Evolutionary conservation across 2,888 invertebrate genomes (phyloP).

Genomic region (Tryphoninae sp.): DNA sequence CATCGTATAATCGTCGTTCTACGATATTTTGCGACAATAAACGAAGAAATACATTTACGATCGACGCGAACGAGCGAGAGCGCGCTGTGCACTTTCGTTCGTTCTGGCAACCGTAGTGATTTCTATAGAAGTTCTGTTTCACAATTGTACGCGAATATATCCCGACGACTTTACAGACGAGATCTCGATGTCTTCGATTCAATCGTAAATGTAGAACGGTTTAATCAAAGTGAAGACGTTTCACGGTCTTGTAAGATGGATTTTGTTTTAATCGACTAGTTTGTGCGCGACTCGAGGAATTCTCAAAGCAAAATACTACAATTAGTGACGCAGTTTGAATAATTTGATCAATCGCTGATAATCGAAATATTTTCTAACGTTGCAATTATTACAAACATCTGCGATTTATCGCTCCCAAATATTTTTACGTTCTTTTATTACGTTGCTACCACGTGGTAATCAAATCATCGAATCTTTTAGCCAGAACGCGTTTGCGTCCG

Average conservation of each 20-base stretch:
- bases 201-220: not conserved
- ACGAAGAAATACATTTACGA: constrained; percentile 31
- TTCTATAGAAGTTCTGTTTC: constrained; percentile 32
- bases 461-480: no score
- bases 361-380: no score
- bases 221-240: constrained; percentile 3
- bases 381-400: no score
- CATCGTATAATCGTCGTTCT: not conserved
- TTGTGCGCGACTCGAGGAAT: no score
- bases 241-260: not conserved
- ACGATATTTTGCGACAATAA: constrained; percentile 1
- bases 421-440: no score
- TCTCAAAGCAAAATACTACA: no score
- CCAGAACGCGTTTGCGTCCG: not conserved
- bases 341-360: no score
- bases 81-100: constrained; percentile 14
- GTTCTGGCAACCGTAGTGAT: constrained; percentile 42
- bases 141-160: constrained; percentile 35
- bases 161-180: not conserved
- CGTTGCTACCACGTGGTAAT: no score
- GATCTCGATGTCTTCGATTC: constrained; percentile 13
- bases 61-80: constrained; percentile 21
- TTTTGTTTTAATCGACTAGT: not conserved
- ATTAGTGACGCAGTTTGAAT: no score
- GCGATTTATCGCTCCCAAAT: no score